Evolutionary conservation across 2,797 vertebrate genomes (phyloP), one percentile per base, ranked within the genome.

Genomic region (Lithobates pipiens): DNA sequence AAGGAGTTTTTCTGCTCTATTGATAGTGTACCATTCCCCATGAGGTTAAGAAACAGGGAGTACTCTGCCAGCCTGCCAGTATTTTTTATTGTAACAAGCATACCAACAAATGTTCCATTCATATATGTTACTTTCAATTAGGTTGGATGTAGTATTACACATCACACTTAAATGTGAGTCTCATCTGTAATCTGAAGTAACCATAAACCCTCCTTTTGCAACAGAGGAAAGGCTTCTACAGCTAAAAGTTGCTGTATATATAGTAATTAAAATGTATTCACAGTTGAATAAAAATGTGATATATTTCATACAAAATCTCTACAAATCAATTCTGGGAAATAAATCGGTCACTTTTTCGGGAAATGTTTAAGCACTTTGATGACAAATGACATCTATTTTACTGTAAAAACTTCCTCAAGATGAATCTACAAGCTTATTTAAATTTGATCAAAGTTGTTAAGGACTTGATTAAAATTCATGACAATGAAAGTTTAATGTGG

Each of bases 371-470:
- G 70, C 32, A 23, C 57, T 82, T 81, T 74, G 23, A 57, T 69
- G 82, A 83, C 82, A 83, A 76, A 83, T 70, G 44, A 50, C 39
- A 77, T 69, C 11, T 69, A 54, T 70, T 75, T 83, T 69, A 54
- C 44, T 68, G 63, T 27, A 63, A 34, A 76, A 83, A 76, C 57
- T 67, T 83, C 72, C 42, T 68, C 10, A 50, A 76, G 57, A 68
- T 76, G 23, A 70, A 70, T 76, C 73, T 76, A 36, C 63, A 83
- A 83, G 63, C 42, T 32, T 83, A 76, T 83, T 83, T 74, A 83
- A 83, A 83, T 83, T 70, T 76, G 76, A 76, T 83, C 42, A 83
- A 46, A 83, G 27, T 83, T 76, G 73, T 61, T 76, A 83, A 39
- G 63, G 42, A 70, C 42, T 76, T 57, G 63, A 68, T 76, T 76